These are phyloP conservation scores for Phoebastria nigripes DNA, from an alignment of 2,797 vertebrate species.

Conservation along the genomic window DNA sequence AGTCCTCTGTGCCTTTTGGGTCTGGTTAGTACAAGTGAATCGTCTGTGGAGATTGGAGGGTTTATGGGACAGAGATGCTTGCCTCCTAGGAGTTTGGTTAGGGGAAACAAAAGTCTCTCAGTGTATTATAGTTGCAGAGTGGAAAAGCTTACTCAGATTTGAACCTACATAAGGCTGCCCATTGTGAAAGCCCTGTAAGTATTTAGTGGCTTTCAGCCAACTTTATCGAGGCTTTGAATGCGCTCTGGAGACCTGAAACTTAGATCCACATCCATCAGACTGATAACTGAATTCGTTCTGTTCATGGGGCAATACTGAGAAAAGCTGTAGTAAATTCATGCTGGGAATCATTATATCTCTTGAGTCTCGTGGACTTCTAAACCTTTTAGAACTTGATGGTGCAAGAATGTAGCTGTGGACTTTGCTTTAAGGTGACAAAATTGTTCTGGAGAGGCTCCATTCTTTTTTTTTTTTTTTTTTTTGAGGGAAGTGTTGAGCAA, in stretches of 20 bases:
- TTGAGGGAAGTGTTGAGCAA: not conserved
- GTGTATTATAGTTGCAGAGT: not conserved
- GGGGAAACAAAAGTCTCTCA: not conserved
- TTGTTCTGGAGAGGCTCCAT: not conserved
- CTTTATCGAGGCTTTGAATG: not conserved
- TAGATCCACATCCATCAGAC: not conserved
- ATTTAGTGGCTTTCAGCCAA: not conserved
- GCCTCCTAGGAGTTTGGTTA: not conserved
- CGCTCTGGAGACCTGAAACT: not conserved
- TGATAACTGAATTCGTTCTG: not conserved
- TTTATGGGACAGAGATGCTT: not conserved
- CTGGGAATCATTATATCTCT: not conserved
- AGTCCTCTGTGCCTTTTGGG: not conserved
- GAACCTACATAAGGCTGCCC: not conserved
- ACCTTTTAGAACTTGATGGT: not conserved
- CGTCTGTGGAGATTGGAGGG: not conserved
- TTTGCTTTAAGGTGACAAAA: slow-evolving; percentile 1
- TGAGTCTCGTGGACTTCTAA: not conserved
- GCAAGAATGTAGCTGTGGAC: not conserved
- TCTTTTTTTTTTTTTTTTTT: not conserved
- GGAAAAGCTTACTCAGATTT: not conserved
- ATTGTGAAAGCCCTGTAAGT: not conserved
- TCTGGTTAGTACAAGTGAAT: not conserved
- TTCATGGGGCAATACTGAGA: not conserved
- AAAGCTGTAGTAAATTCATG: not conserved